These are phyloP conservation scores for Heliconius erato DNA, from an alignment of 2,888 invertebrate genomes.

Conservation along the genomic window DNA sequence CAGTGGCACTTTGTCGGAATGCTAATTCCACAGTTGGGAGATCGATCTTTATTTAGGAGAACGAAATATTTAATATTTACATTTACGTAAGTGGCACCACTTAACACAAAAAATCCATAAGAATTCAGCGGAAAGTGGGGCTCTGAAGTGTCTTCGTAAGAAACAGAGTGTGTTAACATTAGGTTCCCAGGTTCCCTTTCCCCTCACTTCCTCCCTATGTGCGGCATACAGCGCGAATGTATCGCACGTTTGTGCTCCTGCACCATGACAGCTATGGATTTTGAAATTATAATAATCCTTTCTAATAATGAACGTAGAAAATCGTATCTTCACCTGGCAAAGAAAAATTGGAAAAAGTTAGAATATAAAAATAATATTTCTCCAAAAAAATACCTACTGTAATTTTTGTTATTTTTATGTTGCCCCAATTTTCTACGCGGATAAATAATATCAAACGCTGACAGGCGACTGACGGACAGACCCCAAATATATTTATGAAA, in stretches of 20 bases:
- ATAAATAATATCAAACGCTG: conserved; percentile 51
- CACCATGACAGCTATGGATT: background rate
- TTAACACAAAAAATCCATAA: background rate
- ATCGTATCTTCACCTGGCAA: background rate
- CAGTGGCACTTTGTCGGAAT: background rate
- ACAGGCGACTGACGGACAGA: conserved; percentile 50
- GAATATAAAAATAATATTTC: background rate
- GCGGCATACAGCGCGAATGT: too few species aligned
- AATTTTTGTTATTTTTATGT: conserved; percentile 45
- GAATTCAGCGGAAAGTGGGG: too few species aligned
- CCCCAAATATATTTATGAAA: conserved; percentile 51
- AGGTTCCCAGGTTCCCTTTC: too few species aligned
- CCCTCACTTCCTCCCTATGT: too few species aligned
- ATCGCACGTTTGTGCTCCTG: too few species aligned
- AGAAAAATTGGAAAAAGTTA: too few species aligned
- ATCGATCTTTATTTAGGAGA: background rate
- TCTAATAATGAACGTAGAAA: background rate
- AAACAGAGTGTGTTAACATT: too few species aligned
- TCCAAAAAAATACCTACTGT: conserved; percentile 32
- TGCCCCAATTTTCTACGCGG: conserved; percentile 50
- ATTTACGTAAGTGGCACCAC: too few species aligned
- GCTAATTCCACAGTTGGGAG: background rate
- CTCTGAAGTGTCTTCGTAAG: too few species aligned
- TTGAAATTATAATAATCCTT: background rate
- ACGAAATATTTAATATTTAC: too few species aligned